A percentile compares a stretch with the other conserved stretches of the same genome.
Conservation (phyloP, 2,888 invertebrate genomes). For the Drosophila koepferae region DNA sequence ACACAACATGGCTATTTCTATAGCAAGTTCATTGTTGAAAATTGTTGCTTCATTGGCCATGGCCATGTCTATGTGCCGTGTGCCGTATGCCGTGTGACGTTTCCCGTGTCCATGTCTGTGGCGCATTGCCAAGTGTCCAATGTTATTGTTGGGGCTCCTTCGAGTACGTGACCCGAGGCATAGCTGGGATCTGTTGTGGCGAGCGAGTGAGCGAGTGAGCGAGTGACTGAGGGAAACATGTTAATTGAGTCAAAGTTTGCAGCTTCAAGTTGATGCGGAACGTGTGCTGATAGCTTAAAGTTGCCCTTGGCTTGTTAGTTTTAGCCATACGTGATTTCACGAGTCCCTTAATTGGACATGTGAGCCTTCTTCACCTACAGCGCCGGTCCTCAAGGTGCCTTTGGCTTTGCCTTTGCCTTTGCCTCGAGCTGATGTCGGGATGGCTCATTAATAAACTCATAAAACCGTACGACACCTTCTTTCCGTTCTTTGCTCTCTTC, state of each 20-base stretch:
- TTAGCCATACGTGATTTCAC: slow-evolving; percentile 64
- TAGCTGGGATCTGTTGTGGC: slow-evolving; percentile 11
- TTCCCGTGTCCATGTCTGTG: slow-evolving; percentile 11
- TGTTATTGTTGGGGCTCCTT: slow-evolving; percentile 44
- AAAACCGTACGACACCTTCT: slow-evolving; percentile 64
- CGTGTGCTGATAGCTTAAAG: slow-evolving; percentile 72
- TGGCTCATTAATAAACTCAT: slow-evolving; percentile 75
- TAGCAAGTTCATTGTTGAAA: slow-evolving; percentile 50
- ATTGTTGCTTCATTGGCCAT: slow-evolving; percentile 62
- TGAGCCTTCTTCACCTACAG: slow-evolving; percentile 39
- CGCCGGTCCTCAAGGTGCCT: slow-evolving; percentile 36
- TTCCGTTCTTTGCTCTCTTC: slow-evolving; percentile 4
- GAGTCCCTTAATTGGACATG: slow-evolving; percentile 68
- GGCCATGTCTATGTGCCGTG: slow-evolving; percentile 12
- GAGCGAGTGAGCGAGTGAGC: background rate
- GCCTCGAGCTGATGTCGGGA: slow-evolving; percentile 21
- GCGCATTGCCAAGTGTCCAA: slow-evolving; percentile 39
- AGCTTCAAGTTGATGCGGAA: slow-evolving; percentile 63
- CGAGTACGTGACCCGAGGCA: slow-evolving; percentile 57
- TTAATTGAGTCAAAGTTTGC: slow-evolving; percentile 74
- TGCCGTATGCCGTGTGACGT: background rate
- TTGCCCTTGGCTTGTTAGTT: slow-evolving; percentile 59
- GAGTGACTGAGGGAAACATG: slow-evolving; percentile 47
- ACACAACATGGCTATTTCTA: slow-evolving; percentile 12
- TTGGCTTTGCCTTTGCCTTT: slow-evolving; percentile 38